A percentile compares a stretch with the other conserved stretches of the same genome.
These are phyloP conservation scores for Karalla daura DNA, from an alignment of 2,797 vertebrate genomes.

Conservation along the genomic window DNA sequence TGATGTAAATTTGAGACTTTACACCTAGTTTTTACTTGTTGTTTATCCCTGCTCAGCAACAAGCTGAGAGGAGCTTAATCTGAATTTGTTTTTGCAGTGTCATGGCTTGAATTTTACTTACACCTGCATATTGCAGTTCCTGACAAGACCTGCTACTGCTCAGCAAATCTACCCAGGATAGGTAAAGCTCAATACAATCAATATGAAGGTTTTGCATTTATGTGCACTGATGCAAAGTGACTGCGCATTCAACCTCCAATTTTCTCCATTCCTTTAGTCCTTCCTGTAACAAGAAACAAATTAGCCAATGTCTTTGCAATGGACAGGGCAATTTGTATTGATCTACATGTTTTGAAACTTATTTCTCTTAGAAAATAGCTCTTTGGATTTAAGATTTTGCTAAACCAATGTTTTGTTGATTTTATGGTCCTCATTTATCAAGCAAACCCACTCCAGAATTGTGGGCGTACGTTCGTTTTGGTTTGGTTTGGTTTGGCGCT, in stretches of 20 bases:
- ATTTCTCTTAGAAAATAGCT: not conserved
- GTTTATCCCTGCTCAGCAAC: not conserved
- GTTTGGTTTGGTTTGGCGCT: too few species aligned
- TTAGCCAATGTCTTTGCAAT: not conserved
- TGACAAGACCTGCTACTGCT: not conserved
- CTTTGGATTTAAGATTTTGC: too few species aligned
- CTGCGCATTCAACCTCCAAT: not conserved
- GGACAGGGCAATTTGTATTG: not conserved
- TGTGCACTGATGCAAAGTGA: not conserved
- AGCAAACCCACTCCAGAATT: too few species aligned
- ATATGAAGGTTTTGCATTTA: not conserved
- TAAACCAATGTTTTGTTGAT: too few species aligned
- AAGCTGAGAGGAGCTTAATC: not conserved
- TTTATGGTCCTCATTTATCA: too few species aligned
- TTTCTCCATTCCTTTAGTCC: not conserved
- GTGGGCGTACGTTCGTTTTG: too few species aligned
- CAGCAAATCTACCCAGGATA: not conserved
- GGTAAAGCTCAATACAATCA: not conserved
- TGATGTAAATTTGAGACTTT: not conserved
- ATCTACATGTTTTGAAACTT: not conserved
- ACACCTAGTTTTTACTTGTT: not conserved
- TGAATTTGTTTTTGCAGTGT: not conserved
- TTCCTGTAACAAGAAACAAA: not conserved
- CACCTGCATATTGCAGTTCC: not conserved
- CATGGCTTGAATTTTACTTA: not conserved